A percentile compares a stretch with the other conserved stretches of the same genome.
These are phyloP conservation scores for Apostichopus parvimensis DNA, from an alignment of 35 echinoderm and acorn worm species.

Conservation along the genomic window DNA sequence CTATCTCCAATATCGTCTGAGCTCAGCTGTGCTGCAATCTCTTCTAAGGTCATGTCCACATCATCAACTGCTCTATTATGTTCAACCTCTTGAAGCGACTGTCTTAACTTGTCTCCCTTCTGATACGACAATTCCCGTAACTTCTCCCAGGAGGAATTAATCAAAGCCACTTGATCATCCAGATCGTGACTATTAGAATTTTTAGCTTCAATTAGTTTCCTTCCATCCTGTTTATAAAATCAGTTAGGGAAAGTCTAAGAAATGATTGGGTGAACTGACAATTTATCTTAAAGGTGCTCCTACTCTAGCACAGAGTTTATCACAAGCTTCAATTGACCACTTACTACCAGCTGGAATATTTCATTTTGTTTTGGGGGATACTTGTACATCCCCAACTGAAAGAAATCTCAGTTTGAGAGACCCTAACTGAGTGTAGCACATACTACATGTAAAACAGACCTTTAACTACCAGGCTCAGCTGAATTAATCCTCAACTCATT, in stretches of 20 bases:
- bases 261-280: too few species aligned
- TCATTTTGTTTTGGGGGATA: too few species aligned
- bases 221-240: constrained; percentile 53
- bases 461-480: too few species aligned
- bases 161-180: constrained; percentile 27
- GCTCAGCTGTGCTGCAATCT: constrained; percentile 66
- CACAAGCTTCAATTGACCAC: too few species aligned
- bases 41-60: constrained; percentile 59
- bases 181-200: constrained; percentile 70
- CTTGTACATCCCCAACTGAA: too few species aligned
- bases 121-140: constrained; percentile 53
- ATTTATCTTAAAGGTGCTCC: too few species aligned
- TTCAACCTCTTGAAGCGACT: constrained; percentile 71
- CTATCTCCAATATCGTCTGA: constrained; percentile 83
- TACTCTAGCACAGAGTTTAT: too few species aligned
- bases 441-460: too few species aligned
- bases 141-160: constrained; percentile 71
- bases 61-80: constrained; percentile 77
- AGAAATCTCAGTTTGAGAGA: too few species aligned
- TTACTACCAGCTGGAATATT: too few species aligned
- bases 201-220: constrained; percentile 50
- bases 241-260: background rate
- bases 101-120: constrained; percentile 74
- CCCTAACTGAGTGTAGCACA: too few species aligned
- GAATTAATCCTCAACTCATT: too few species aligned